A percentile compares a stretch with the other conserved stretches of the same genome.
Conservation (phyloP, 2,888 invertebrate genomes). For the Cetonia aurata region DNA sequence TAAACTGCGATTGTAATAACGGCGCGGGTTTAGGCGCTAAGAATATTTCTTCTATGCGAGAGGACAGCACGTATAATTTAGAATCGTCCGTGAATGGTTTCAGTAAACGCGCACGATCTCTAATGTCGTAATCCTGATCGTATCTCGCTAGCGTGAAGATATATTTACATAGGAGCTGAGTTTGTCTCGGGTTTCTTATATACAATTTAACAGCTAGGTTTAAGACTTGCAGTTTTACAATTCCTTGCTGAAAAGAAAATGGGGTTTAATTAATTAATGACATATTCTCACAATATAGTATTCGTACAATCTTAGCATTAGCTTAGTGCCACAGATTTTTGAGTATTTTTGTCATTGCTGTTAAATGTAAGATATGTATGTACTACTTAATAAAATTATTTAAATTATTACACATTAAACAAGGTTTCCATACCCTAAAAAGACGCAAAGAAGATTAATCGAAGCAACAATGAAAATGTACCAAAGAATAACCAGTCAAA, state of each 20-base stretch:
- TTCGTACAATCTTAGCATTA: too few relatives aligned
- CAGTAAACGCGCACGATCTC: conserved; percentile 93
- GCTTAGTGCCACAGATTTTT: too few relatives aligned
- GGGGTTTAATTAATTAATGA: conserved; percentile 17
- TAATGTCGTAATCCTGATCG: conserved; percentile 97
- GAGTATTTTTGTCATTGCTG: too few relatives aligned
- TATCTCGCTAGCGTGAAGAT: conserved; percentile 95
- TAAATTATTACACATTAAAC: too few relatives aligned
- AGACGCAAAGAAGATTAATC: too few relatives aligned
- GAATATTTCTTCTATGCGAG: conserved; percentile 86
- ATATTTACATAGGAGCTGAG: conserved; percentile 88
- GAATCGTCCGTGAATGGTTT: conserved; percentile 81
- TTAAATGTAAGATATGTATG: too few relatives aligned
- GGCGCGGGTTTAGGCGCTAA: conserved; percentile 95
- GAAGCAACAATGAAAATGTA: too few relatives aligned
- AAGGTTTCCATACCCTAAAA: too few relatives aligned
- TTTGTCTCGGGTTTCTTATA: conserved; percentile 88
- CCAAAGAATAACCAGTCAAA: too few relatives aligned
- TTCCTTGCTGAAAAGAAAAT: conserved; percentile 77
- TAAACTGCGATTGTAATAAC: conserved; percentile 85
- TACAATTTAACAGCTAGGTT: conserved; percentile 95
- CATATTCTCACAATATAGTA: too few relatives aligned
- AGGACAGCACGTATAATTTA: conserved; percentile 69
- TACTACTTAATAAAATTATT: too few relatives aligned
- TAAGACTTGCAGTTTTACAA: conserved; percentile 95